phyloP scores from a whole-genome alignment of 2,113 vertebrate genomes.

The Hippoglossus stenolepis region DNA sequence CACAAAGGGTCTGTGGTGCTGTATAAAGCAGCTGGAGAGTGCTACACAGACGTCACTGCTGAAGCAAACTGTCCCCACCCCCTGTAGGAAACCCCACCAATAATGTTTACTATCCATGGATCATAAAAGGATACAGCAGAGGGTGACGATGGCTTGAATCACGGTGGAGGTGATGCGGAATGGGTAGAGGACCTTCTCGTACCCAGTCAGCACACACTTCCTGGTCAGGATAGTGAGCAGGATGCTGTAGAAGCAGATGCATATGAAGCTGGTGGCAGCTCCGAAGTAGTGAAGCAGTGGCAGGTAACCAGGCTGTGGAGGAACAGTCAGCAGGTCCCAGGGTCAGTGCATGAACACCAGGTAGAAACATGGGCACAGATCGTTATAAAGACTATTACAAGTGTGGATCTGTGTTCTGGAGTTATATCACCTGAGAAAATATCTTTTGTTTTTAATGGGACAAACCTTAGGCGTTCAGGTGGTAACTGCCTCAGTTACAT shows the following conservation, averaged over 20 bases:
- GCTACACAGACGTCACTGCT: not conserved
- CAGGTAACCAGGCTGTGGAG: constrained; percentile 71
- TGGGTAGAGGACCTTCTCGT: constrained; percentile 77
- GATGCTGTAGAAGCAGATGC: constrained; percentile 78
- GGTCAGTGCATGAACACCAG: not conserved
- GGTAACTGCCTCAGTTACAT: too few relatives aligned
- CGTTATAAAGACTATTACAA: too few relatives aligned
- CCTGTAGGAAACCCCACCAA: not conserved
- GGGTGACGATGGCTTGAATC: constrained; percentile 72
- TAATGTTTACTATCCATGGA: not conserved
- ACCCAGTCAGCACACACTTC: constrained; percentile 75
- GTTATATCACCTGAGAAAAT: too few relatives aligned
- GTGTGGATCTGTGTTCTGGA: too few relatives aligned
- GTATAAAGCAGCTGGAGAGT: constrained; percentile 12
- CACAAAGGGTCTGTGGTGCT: not conserved
- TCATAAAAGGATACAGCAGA: constrained; percentile 82
- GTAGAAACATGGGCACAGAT: not conserved
- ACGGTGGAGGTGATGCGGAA: constrained; percentile 62
- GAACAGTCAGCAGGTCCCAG: not conserved
- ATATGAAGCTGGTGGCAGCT: constrained; percentile 80
- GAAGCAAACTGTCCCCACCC: not conserved
- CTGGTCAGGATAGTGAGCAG: constrained; percentile 78
- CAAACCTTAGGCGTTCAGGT: too few relatives aligned
- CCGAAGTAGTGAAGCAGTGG: constrained; percentile 78
- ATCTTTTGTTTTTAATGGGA: too few relatives aligned